Evolutionary conservation across 2,113 vertebrate genomes (phyloP), one percentile per base, ranked within the genome.

Genomic region (Paralichthys olivaceus): DNA sequence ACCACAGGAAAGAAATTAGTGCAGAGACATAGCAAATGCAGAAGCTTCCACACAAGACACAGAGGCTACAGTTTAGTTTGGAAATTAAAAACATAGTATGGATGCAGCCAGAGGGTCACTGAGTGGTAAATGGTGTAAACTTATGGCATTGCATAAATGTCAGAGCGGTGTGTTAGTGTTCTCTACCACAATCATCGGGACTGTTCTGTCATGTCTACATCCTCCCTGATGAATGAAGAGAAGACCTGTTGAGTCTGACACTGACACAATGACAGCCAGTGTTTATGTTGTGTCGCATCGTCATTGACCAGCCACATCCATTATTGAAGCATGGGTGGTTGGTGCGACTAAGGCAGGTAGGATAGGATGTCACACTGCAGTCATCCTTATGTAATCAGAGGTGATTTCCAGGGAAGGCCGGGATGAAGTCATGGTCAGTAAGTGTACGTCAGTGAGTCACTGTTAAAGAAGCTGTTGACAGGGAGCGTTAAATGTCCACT

Each of bases 251-350:
- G 58, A 66, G 76, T n/a, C 69, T 54, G 75, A 20, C 78, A 60
- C 7, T 77, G 77, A 85, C 73, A 67, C 69, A 57, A 28, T 70
- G 75, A 74, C 63, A 64, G 70, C 60, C 14, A 26, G 17, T 56
- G 34, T 73, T 62, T 60, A 51, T 40, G 34, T 28, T 54, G 65
- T 61, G 15, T 67, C 63, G 28, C 74, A 77, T 56, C 78, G 43
- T 68, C 65, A 70, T 43, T 84, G 85, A 82, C 80, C 81, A 12
- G 11, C 23, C 25, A 0, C 79, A 93, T 93, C 7, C 77, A 93
- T 93, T 90, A 93, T 93, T 91, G 75, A 93, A 32, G 58, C 40
- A 3, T 23, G 60, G 63, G 23, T 62, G 79, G 65, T 88, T 79
- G 61, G 75, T 67, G 64, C 19, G 22, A 40, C 84, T 62, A 77